phyloP scores from a whole-genome alignment of 2,888 invertebrate species.

The Cantharis rufa region DNA sequence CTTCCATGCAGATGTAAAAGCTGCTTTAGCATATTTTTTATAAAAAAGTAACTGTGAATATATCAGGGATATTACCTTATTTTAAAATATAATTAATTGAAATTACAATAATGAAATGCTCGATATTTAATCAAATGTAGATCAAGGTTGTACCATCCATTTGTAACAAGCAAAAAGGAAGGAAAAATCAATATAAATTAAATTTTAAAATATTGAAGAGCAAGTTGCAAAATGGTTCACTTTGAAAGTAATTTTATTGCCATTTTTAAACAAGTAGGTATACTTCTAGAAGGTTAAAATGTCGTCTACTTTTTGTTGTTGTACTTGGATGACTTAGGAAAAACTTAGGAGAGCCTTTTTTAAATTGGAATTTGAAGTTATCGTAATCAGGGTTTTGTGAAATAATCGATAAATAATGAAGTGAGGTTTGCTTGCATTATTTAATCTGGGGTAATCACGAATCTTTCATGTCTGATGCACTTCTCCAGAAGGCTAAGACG shows the following conservation, averaged over 20 bases:
- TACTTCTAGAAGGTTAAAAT: not conserved
- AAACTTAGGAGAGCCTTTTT: not conserved
- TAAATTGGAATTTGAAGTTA: not conserved
- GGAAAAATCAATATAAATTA: not conserved
- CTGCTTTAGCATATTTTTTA: no score
- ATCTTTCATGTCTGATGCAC: constrained; percentile 25
- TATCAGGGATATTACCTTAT: not conserved
- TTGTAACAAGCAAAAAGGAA: not conserved
- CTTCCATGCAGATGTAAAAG: no score
- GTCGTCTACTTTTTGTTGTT: not conserved
- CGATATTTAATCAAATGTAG: not conserved
- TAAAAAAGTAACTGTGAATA: no score
- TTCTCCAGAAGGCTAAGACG: constrained; percentile 23
- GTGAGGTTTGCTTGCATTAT: not conserved
- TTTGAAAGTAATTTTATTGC: not conserved
- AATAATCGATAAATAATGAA: not conserved
- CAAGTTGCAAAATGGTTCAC: not conserved
- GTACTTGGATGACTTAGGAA: not conserved
- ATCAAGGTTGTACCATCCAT: not conserved
- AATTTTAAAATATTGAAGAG: not conserved
- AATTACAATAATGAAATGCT: not conserved
- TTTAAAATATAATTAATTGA: not conserved
- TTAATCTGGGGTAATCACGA: constrained; percentile 26
- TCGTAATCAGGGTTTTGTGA: not conserved
- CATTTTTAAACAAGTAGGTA: not conserved